Conservation (phyloP, 1,140 invertebrate genomes). For the Uloborus diversus region DNA sequence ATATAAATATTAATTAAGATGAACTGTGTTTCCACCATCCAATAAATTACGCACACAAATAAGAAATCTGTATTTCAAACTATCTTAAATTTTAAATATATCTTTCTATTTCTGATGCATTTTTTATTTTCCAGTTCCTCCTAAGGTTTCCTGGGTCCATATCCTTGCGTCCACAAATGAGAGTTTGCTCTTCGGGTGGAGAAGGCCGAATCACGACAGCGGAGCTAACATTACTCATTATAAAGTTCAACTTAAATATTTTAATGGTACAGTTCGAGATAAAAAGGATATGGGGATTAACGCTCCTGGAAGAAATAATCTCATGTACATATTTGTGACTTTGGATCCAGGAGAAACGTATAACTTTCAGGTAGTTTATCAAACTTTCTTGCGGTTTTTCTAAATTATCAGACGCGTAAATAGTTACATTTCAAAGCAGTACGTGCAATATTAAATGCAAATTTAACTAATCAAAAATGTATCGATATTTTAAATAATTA, state of each 20-base stretch:
- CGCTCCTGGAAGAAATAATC: slow-evolving; percentile 53
- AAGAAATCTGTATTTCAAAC: no score
- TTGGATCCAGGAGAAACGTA: slow-evolving; percentile 56
- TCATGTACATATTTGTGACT: slow-evolving; percentile 57
- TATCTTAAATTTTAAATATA: no score
- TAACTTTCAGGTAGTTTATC: slow-evolving; percentile 49
- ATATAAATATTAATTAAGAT: no score
- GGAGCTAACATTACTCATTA: slow-evolving; percentile 58
- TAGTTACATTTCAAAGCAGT: no score
- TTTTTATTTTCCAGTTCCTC: slow-evolving; percentile 58
- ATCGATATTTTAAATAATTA: no score
- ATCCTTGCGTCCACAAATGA: slow-evolving; percentile 58
- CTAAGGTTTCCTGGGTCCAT: slow-evolving; percentile 58
- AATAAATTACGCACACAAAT: no score
- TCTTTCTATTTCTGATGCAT: no score
- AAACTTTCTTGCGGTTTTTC: background rate
- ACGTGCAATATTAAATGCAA: no score
- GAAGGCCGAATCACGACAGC: slow-evolving; percentile 57
- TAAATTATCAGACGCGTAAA: no score
- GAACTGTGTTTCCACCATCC: no score
- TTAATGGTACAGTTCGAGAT: slow-evolving; percentile 49
- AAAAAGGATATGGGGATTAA: slow-evolving; percentile 48
- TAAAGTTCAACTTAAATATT: slow-evolving; percentile 45
- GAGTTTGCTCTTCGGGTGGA: slow-evolving; percentile 58
- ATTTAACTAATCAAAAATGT: no score